Percentiles rank a stretch among this genome's conserved stretches.
Evolutionary conservation across 2,888 invertebrate genomes (phyloP).

Genomic region (Bombylius discolor): DNA sequence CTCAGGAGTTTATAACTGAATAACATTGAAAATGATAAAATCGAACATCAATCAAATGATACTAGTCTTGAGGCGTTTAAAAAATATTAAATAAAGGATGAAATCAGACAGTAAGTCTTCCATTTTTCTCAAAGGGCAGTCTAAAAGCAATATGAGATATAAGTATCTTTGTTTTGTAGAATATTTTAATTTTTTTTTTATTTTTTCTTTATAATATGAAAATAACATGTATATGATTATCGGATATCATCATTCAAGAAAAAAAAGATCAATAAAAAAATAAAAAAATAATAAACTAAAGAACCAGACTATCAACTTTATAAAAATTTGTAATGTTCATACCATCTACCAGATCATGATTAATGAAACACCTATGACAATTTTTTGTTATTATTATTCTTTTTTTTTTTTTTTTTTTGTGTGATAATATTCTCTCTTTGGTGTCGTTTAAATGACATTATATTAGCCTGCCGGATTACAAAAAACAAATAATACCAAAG

Average conservation of each 20-base stretch:
- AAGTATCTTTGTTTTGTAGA: no score
- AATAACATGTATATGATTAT: no score
- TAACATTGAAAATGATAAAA: constrained; percentile 6
- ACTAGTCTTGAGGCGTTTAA: neutral
- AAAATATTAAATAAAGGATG: no score
- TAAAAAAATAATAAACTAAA: neutral
- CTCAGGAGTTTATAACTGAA: constrained; percentile 4
- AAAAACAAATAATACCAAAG: no score
- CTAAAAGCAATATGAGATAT: no score
- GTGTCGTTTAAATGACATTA: no score
- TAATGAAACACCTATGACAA: constrained; percentile 9
- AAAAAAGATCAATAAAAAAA: neutral
- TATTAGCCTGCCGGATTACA: no score
- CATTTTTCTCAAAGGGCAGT: no score
- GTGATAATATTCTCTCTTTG: no score
- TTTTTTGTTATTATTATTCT: constrained; percentile 1
- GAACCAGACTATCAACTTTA: neutral
- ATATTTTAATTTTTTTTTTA: no score
- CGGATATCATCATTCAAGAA: neutral
- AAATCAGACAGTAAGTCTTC: no score
- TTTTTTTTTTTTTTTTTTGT: neutral
- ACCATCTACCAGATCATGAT: constrained; percentile 2
- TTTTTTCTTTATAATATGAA: no score
- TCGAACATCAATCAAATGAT: constrained; percentile 7
- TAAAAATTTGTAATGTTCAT: neutral